Base-by-base conservation (phyloP, 2,113 vertebrate genomes). In the Forbesichthys agassizii region DNA sequence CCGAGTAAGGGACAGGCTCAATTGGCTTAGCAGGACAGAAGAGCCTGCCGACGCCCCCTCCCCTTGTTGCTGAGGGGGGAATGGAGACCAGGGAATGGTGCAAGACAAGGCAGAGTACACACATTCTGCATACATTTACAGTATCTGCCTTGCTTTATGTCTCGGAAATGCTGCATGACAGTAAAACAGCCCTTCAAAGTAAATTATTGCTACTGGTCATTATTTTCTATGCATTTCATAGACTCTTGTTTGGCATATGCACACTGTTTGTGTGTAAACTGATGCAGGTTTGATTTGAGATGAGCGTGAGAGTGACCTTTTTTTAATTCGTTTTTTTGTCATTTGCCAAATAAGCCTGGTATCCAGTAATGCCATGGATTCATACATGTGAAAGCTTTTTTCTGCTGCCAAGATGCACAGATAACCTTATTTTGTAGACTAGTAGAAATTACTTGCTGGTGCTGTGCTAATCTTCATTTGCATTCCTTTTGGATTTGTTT, bases 291-390 rank as follows among this genome's bases (percentile, higher is more conserved):
- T 71, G 88, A 81, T 90, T 91, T 88, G 90, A 84, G 80, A 86
- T 74, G 83, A 83, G 69, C 84, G 75, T 77, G 74, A 73, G 57
- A 27, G 27, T 27, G 27, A 27, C 27, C 27, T 27, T 68, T 80
- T 69, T 11, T 33, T 59, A 57, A 81, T 66, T 65, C 72, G 72
- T 77, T 75, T 83, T 48, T 83, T 88, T 80, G 69, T 79, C 92
- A 88, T 94, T 96, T 97, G 95, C 95, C 96, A 97, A 98, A 96
- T 95, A 93, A 88, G 77, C 85, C 84, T 79, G 81, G 81, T 79
- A 52, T 75, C 73, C 65, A 78, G 70, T 79, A 88, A 88, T 93
- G 88, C 92, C 92, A 93, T 90, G 92, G 93, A 92, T 93, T 88
- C 79, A 89, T 86, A 92, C 85, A 90, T 0, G 78, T 91, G 85